Conservation (phyloP, 2,113 vertebrate genomes). For the Cettia cetti region DNA sequence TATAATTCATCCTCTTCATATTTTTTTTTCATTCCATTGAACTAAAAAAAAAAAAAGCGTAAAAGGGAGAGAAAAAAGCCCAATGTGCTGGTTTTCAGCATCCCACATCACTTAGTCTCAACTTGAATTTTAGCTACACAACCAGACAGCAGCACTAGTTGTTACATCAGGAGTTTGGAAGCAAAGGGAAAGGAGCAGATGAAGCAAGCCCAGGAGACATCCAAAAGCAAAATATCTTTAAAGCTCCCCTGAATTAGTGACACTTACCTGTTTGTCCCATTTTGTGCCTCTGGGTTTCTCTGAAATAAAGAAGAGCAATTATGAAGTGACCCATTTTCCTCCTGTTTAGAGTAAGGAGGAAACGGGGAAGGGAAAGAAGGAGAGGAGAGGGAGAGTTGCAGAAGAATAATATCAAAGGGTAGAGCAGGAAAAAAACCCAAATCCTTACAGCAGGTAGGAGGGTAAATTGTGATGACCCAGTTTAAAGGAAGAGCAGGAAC, state of each 20-base stretch:
- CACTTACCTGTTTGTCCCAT: background rate
- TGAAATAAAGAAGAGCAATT: constrained; percentile 26
- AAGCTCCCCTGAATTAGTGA: background rate
- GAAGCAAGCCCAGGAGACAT: background rate
- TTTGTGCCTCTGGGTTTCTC: background rate
- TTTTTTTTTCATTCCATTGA: background rate
- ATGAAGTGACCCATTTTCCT: constrained; percentile 28
- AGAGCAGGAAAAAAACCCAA: background rate
- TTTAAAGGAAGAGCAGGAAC: constrained; percentile 48
- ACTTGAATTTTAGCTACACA: constrained; percentile 28
- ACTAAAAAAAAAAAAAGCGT: background rate
- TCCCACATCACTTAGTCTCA: constrained; percentile 26
- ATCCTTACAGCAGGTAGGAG: background rate
- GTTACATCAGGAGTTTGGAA: background rate
- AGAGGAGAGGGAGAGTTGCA: background rate
- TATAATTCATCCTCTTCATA: background rate
- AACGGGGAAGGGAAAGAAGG: background rate
- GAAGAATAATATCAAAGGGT: background rate
- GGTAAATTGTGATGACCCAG: constrained; percentile 21
- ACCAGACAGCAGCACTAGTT: background rate
- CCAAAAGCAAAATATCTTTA: background rate
- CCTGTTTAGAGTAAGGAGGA: background rate
- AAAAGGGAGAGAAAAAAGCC: background rate
- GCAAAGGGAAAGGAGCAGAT: background rate
- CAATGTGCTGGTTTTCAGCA: background rate